These are phyloP conservation scores for Onthophagus sagittarius DNA, from an alignment of 2,888 invertebrate genomes.

Conservation along the genomic window DNA sequence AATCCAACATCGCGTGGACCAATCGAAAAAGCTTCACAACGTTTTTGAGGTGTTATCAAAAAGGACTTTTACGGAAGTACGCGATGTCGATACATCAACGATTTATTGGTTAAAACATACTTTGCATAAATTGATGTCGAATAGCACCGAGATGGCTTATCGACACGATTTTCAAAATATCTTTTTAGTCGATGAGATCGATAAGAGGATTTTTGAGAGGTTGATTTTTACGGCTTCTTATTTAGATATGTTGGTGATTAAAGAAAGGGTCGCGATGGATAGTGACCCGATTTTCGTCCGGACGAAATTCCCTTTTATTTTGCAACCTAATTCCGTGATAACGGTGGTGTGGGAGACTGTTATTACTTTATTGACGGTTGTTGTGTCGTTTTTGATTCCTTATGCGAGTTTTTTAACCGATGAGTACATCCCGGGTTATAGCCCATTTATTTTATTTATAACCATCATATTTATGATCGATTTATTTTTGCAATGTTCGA, in stretches of 20 bases:
- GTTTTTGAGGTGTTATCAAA: neutral
- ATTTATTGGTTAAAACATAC: constrained; percentile 29
- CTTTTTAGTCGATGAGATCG: constrained; percentile 26
- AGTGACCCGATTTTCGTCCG: constrained; percentile 27
- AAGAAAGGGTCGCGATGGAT: constrained; percentile 25
- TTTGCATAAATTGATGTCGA: constrained; percentile 27
- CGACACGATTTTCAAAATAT: constrained; percentile 28
- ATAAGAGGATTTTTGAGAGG: constrained; percentile 21
- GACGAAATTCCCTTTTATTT: constrained; percentile 26
- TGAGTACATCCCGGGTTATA: neutral
- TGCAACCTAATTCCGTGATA: constrained; percentile 26
- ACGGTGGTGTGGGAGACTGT: constrained; percentile 23
- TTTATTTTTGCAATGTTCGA: constrained; percentile 19
- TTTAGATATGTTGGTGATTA: constrained; percentile 27
- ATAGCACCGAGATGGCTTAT: constrained; percentile 17
- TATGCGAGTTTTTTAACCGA: neutral
- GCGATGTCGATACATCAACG: constrained; percentile 19
- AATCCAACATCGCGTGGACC: constrained; percentile 18
- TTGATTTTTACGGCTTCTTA: constrained; percentile 24
- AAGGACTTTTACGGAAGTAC: neutral
- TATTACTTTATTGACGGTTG: constrained; percentile 20
- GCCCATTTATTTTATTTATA: no score
- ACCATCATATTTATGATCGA: no score
- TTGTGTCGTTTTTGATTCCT: constrained; percentile 1
- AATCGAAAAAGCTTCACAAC: constrained; percentile 15